Percentiles rank a stretch among this genome's conserved stretches.
These are phyloP conservation scores for Acanthococcus lagerstroemiae DNA, from an alignment of 2,888 invertebrate species.

Conservation along the genomic window DNA sequence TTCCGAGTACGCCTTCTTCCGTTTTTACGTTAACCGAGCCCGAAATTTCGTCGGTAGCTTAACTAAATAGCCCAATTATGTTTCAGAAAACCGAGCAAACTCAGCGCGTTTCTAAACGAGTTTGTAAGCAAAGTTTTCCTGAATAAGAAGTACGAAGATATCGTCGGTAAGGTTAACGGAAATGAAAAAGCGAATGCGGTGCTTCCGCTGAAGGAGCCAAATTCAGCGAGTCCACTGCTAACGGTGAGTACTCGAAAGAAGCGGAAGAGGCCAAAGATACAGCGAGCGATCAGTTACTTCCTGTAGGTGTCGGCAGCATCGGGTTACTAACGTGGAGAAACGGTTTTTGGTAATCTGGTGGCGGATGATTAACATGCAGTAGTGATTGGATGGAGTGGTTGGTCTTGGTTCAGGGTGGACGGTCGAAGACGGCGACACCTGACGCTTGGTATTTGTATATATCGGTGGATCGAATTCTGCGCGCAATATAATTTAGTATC, in stretches of 20 bases:
- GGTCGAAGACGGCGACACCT: too few relatives aligned
- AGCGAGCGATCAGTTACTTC: not conserved
- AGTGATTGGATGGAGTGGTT: too few relatives aligned
- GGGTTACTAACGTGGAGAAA: too few relatives aligned
- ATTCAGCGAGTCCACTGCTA: not conserved
- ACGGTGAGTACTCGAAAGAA: conserved; percentile 3
- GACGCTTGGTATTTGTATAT: too few relatives aligned
- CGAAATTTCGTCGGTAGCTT: not conserved
- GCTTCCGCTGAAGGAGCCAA: not conserved
- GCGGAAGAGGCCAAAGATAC: not conserved
- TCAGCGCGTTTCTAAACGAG: conserved; percentile 17
- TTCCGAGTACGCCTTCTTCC: conserved; percentile 3
- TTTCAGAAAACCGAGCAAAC: conserved; percentile 14
- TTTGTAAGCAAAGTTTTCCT: conserved; percentile 18
- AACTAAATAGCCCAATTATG: not conserved
- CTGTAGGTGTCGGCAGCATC: too few relatives aligned
- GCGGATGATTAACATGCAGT: too few relatives aligned
- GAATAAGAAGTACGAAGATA: conserved; percentile 20
- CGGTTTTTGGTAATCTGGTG: too few relatives aligned
- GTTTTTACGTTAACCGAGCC: not conserved
- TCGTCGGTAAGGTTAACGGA: not conserved
- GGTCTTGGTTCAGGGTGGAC: too few relatives aligned
- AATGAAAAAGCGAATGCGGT: not conserved
- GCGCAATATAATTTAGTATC: too few relatives aligned
- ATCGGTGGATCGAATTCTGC: too few relatives aligned